phyloP scores from a whole-genome alignment of 2,797 vertebrate genomes.

The Anguilla anguilla region DNA sequence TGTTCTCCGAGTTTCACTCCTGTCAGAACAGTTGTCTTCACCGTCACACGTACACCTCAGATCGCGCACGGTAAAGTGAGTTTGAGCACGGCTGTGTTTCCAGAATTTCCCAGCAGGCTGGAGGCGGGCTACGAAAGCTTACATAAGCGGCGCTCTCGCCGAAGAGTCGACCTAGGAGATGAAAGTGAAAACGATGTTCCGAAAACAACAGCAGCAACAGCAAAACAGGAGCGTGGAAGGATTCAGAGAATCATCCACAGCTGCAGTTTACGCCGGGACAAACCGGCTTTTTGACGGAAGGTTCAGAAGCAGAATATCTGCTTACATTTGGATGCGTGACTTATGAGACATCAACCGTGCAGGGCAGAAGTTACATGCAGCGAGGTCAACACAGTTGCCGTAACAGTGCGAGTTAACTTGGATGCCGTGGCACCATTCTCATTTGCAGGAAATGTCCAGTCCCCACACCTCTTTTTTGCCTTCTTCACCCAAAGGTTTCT shows the following conservation, averaged over 20 bases:
- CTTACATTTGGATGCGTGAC: not conserved
- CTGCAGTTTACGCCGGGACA: constrained; percentile 6
- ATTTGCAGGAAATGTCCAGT: not conserved
- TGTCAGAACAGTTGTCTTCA: constrained; percentile 43
- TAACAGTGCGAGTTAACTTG: too few species aligned
- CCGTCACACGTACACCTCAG: constrained; percentile 20
- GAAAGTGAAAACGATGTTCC: constrained; percentile 38
- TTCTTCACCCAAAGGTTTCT: not conserved
- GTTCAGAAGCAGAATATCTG: not conserved
- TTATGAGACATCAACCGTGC: not conserved
- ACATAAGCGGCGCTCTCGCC: constrained; percentile 42
- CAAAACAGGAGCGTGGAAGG: constrained; percentile 45
- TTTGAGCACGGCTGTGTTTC: constrained; percentile 44
- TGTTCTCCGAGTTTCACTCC: constrained; percentile 38
- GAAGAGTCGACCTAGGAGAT: constrained; percentile 50
- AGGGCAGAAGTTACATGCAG: not conserved
- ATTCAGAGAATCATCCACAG: constrained; percentile 32
- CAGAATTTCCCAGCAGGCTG: constrained; percentile 43
- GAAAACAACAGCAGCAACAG: constrained; percentile 47
- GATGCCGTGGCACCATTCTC: not conserved
- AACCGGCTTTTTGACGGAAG: not conserved
- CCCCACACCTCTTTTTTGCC: not conserved
- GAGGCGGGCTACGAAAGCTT: constrained; percentile 19
- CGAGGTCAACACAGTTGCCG: not conserved
- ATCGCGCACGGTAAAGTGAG: constrained; percentile 33